Conservation (phyloP, 2,113 vertebrate genomes). For the Hemicordylus capensis region DNA sequence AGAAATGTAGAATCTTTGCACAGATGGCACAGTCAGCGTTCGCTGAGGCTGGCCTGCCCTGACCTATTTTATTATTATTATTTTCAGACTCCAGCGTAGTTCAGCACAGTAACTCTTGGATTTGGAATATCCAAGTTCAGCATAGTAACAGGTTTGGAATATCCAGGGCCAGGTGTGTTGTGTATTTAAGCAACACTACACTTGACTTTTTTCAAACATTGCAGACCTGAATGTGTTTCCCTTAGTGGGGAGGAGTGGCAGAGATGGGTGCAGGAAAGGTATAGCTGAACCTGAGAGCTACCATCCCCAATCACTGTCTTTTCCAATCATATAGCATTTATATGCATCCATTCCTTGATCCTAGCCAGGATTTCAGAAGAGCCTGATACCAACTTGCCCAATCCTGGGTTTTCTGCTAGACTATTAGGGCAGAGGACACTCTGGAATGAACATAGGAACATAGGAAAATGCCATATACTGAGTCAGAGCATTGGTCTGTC, state of each 20-base stretch:
- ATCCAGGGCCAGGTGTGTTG: fast-evolving
- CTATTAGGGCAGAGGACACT: too few relatives aligned
- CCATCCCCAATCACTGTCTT: too few relatives aligned
- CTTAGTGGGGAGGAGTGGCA: not conserved
- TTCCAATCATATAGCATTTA: too few relatives aligned
- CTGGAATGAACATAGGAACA: too few relatives aligned
- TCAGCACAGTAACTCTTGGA: fast-evolving
- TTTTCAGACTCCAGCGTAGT: not conserved
- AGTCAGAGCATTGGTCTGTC: too few relatives aligned
- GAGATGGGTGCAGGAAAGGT: not conserved
- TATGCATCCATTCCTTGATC: too few relatives aligned
- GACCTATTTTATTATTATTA: not conserved
- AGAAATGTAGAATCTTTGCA: fast-evolving
- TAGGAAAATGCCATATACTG: too few relatives aligned
- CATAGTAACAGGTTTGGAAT: fast-evolving
- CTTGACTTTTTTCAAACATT: not conserved
- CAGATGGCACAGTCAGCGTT: not conserved
- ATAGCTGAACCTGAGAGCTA: not conserved
- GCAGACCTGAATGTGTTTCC: not conserved
- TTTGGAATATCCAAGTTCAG: not conserved
- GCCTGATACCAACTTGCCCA: too few relatives aligned
- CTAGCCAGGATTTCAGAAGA: too few relatives aligned
- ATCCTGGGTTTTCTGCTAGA: too few relatives aligned
- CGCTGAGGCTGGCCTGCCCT: not conserved
- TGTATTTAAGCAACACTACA: not conserved